phyloP scores from a whole-genome alignment of 2,888 invertebrate genomes.

The Pegoplata infirma region DNA sequence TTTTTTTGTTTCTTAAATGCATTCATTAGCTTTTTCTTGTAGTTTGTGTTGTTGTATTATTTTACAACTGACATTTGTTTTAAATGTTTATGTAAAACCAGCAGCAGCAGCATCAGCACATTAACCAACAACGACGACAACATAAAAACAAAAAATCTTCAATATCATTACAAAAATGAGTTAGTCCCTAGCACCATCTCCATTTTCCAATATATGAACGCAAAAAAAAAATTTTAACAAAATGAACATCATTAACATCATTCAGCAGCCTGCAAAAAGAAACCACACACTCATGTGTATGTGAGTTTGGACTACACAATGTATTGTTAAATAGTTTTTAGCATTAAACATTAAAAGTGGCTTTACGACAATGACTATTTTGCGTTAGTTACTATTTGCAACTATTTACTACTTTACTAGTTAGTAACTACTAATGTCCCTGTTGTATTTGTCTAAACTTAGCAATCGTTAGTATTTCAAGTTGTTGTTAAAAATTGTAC shows the following conservation, averaged over 20 bases:
- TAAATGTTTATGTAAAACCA: slow-evolving; percentile 46
- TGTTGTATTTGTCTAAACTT: slow-evolving; percentile 58
- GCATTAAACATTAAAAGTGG: slow-evolving; percentile 53
- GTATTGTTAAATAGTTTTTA: slow-evolving; percentile 51
- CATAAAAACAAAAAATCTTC: background rate
- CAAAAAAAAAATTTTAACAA: background rate
- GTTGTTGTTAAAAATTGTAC: slow-evolving; percentile 60
- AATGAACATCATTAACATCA: slow-evolving; percentile 36
- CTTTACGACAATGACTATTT: slow-evolving; percentile 36
- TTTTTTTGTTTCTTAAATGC: too few relatives aligned
- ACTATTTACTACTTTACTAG: slow-evolving; percentile 23
- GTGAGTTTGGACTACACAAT: too few relatives aligned
- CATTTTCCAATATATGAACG: slow-evolving; percentile 4
- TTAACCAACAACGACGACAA: background rate
- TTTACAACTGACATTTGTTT: slow-evolving; percentile 32
- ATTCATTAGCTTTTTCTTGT: slow-evolving; percentile 19
- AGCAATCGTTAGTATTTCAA: slow-evolving; percentile 58
- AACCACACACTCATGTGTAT: background rate
- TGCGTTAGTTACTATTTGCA: slow-evolving; percentile 30
- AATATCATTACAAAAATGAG: background rate
- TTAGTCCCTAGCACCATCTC: background rate
- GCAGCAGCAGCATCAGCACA: slow-evolving; percentile 19
- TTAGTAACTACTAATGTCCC: slow-evolving; percentile 44
- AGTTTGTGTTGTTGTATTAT: slow-evolving; percentile 1
- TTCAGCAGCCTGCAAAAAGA: too few relatives aligned